Conservation (phyloP, 2,797 vertebrate species). For the Dendrocincla fuliginosa region DNA sequence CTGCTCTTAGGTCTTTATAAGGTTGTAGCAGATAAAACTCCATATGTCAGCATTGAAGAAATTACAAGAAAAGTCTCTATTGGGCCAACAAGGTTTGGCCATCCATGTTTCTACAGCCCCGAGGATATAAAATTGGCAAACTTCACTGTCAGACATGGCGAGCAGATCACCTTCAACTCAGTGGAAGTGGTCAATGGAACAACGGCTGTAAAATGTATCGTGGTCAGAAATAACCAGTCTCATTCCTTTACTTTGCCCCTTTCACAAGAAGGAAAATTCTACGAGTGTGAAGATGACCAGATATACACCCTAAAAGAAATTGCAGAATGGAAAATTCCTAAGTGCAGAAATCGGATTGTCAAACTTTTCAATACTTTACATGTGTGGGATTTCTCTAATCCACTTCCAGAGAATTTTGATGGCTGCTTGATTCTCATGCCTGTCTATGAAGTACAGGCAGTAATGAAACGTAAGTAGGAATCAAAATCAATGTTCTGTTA, state of each 20-base stretch:
- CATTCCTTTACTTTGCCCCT: constrained; percentile 75
- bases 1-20: constrained; percentile 81
- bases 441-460: constrained; percentile 83
- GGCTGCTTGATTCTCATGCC: constrained; percentile 78
- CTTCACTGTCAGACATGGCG: constrained; percentile 66
- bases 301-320: constrained; percentile 85
- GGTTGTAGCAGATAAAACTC: constrained; percentile 78
- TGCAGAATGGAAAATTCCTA: constrained; percentile 84
- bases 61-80: constrained; percentile 77
- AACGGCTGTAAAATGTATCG: constrained; percentile 69
- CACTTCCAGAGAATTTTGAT: constrained; percentile 73
- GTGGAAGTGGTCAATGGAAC: constrained; percentile 59
- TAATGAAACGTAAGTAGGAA: constrained; percentile 84
- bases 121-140: constrained; percentile 68
- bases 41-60: constrained; percentile 79
- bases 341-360: constrained; percentile 76
- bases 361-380: constrained; percentile 68
- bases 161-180: constrained; percentile 77
- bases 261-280: constrained; percentile 81
- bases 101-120: constrained; percentile 76
- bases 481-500: background rate
- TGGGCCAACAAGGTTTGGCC: constrained; percentile 73
- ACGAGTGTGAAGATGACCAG: constrained; percentile 82
- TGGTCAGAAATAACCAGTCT: constrained; percentile 65
- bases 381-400: constrained; percentile 56